phyloP scores from a whole-genome alignment of 2,888 invertebrate species.

The Drosophila kambysellisi region DNA sequence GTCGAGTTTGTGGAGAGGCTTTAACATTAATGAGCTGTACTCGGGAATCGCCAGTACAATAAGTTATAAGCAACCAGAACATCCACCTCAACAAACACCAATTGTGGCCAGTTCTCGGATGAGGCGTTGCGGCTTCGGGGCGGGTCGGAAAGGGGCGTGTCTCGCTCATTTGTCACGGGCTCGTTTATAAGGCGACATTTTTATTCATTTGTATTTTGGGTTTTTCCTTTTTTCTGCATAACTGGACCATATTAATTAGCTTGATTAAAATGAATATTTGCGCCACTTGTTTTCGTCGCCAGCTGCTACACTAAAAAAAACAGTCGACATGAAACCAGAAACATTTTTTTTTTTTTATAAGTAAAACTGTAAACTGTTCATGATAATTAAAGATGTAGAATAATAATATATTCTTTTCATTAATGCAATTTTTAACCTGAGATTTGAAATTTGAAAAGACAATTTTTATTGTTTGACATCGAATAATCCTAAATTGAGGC shows the following conservation, averaged over 20 bases:
- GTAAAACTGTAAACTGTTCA: background rate
- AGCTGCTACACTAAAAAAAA: constrained; percentile 29
- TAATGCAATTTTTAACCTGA: background rate
- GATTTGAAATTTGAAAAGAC: background rate
- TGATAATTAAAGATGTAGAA: background rate
- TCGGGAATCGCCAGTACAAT: constrained; percentile 20
- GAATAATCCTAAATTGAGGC: background rate
- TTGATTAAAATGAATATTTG: constrained; percentile 80
- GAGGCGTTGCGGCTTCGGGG: background rate
- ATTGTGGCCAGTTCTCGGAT: constrained; percentile 7
- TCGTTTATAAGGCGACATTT: constrained; percentile 32
- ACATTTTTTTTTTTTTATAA: background rate
- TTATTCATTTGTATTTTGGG: constrained; percentile 38
- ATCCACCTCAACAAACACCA: constrained; percentile 5
- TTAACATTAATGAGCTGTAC: constrained; percentile 55
- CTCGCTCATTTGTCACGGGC: constrained; percentile 55
- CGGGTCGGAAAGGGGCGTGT: constrained; percentile 11
- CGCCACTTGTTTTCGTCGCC: constrained; percentile 53
- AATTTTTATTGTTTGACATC: background rate
- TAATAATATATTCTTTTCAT: background rate
- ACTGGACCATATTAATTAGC: constrained; percentile 78
- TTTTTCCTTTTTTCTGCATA: constrained; percentile 26
- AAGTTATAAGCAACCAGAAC: background rate
- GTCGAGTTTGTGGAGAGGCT: constrained; percentile 36
- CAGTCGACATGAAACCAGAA: background rate